phyloP scores from a whole-genome alignment of 2,888 invertebrate genomes.

The Craniophora ligustri region DNA sequence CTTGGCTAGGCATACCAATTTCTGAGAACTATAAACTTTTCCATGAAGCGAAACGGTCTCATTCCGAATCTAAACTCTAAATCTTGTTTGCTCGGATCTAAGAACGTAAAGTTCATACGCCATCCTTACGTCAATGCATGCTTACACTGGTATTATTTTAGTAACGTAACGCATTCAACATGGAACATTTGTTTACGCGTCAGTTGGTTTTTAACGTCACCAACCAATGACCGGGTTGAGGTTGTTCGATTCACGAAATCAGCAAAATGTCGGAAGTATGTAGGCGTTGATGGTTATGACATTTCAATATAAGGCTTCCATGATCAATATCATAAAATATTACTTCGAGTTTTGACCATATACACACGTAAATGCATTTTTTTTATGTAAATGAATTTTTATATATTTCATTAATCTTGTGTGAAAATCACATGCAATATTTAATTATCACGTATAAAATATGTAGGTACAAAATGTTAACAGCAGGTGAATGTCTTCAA shows the following conservation, averaged over 20 bases:
- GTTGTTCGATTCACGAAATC: constrained; percentile 71
- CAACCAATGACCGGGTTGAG: constrained; percentile 70
- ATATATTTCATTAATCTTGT: too few relatives aligned
- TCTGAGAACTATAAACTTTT: not conserved
- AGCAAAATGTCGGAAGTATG: constrained; percentile 61
- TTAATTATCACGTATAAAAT: constrained; percentile 34
- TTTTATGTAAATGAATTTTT: too few relatives aligned
- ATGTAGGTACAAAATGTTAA: constrained; percentile 40
- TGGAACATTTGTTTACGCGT: constrained; percentile 48
- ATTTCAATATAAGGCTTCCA: constrained; percentile 59
- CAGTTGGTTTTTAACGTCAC: constrained; percentile 47
- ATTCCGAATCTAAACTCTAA: constrained; percentile 11
- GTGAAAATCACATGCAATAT: too few relatives aligned
- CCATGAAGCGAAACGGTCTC: constrained; percentile 3
- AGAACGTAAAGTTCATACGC: constrained; percentile 46
- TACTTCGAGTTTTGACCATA: too few relatives aligned
- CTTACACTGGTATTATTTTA: constrained; percentile 57
- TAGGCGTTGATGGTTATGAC: constrained; percentile 80
- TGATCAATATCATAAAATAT: too few relatives aligned
- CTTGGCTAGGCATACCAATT: not conserved
- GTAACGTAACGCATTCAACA: constrained; percentile 50
- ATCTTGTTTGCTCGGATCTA: constrained; percentile 37
- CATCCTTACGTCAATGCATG: constrained; percentile 54
- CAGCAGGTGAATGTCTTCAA: constrained; percentile 65
- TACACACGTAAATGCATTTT: too few relatives aligned